Base-by-base conservation (phyloP, 2,113 vertebrate species). In the Felis chaus region DNA sequence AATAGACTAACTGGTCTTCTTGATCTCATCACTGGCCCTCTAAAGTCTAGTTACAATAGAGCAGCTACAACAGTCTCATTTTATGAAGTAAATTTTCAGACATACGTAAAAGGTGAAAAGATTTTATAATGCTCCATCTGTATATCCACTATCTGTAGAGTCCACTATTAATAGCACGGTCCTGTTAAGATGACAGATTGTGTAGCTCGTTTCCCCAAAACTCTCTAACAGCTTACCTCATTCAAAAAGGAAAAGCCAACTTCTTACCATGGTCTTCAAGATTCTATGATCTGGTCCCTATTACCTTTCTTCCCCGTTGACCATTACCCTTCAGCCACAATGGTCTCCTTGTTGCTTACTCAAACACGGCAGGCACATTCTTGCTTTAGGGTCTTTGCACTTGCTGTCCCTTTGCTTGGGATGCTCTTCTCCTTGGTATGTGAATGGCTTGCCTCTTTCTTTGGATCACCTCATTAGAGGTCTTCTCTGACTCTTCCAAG, bases 401-500 rank as follows among this genome's bases (percentile, higher is more conserved):
- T 36, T 79, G 69, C 63, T 79, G 31, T 36, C 73, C 41, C 19
- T 91, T 71, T 36, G 57, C n/a, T 87, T 78, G 39, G 65, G 45
- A 93, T 61, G 41, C 19, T 89, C 14, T 90, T 53, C 8, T 14
- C 61, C 21, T 55, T 21, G 29, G n/a, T 36, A 29, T 48, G 29
- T 65, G 61, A 69, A 36, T 10, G 31, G 55, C 7, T 91, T 74
- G 36, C 41, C 27, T 92, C 50, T 74, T n/a, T 91, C 89, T 95
- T 71, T 76, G 71, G 23, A 91, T 73, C 27, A 83, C 33, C 27
- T 93, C 48, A 9, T 61, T 31, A 50, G 80, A 68, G 31, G 82
- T 88, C 31, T 94, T 94, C 80, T 96, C 57, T 74, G 55, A 85
- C 36, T 61, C 80, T 81, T 90, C 53, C 29, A 86, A 82, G 9